These are phyloP conservation scores for Neosalanx taihuensis DNA, from an alignment of 2,797 vertebrate species.

Conservation along the genomic window DNA sequence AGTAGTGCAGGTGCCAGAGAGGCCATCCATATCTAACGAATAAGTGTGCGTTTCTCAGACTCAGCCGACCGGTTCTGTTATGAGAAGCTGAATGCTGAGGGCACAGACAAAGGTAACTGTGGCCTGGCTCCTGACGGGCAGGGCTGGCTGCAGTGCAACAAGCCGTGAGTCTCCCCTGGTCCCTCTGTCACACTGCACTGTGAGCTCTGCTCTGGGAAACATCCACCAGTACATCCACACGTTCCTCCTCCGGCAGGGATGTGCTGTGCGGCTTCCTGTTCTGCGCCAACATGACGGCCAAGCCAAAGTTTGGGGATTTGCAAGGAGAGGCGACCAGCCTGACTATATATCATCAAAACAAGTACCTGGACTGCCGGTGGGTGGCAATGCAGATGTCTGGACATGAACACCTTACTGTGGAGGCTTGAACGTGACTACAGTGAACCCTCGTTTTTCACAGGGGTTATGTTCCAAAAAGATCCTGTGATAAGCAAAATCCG, in stretches of 20 bases:
- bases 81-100: constrained; percentile 91
- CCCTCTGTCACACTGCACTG: neutral
- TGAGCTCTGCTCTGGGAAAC: neutral
- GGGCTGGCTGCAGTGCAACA: constrained; percentile 91
- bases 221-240: neutral
- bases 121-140: constrained; percentile 79
- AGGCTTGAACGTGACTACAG: too few relatives aligned
- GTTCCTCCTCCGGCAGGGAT: constrained; percentile 69
- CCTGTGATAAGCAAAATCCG: too few relatives aligned
- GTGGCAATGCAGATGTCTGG: neutral
- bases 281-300: constrained; percentile 83
- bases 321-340: constrained; percentile 88
- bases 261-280: constrained; percentile 92
- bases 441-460: too few relatives aligned
- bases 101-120: constrained; percentile 91
- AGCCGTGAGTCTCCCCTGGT: constrained; percentile 79
- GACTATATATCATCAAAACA: constrained; percentile 92
- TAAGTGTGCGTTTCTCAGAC: constrained; percentile 54
- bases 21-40: neutral
- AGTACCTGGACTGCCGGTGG: constrained; percentile 92
- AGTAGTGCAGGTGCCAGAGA: neutral
- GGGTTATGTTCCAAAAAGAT: too few relatives aligned
- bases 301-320: constrained; percentile 85
- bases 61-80: constrained; percentile 92
- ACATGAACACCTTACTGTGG: too few relatives aligned